A percentile compares a stretch with the other conserved stretches of the same genome.
These are phyloP conservation scores for Melanerpes aurifrons DNA, from an alignment of 2,113 vertebrate species.

Conservation along the genomic window DNA sequence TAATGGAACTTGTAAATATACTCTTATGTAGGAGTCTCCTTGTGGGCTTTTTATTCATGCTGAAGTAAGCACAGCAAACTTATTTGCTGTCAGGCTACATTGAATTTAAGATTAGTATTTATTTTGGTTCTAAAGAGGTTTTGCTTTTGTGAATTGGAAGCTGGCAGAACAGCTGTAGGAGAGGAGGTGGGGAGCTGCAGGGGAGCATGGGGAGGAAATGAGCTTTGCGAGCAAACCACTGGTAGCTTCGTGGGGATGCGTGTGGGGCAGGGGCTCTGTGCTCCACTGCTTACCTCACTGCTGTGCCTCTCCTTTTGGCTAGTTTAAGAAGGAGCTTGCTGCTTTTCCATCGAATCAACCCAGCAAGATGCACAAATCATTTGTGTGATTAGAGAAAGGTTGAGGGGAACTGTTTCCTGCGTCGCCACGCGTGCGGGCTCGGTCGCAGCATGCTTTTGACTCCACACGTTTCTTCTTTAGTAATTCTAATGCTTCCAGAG, in stretches of 20 bases:
- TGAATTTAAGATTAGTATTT: conserved; percentile 95
- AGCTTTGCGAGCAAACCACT: neutral
- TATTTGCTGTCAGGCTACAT: conserved; percentile 92
- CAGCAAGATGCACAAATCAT: neutral
- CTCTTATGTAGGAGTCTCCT: conserved; percentile 73
- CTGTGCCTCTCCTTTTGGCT: neutral
- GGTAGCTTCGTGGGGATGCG: accelerated
- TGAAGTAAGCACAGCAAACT: conserved; percentile 90
- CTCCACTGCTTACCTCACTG: neutral
- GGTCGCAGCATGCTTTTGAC: accelerated
- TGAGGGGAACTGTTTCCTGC: neutral
- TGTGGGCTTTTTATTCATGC: conserved; percentile 84
- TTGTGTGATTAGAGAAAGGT: neutral
- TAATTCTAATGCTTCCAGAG: neutral
- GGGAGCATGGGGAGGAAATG: neutral
- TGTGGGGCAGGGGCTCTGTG: neutral
- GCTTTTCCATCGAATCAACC: neutral
- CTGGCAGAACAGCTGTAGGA: conserved; percentile 47
- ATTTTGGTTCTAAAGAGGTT: conserved; percentile 87
- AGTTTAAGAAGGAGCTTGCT: neutral
- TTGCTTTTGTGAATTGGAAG: conserved; percentile 79
- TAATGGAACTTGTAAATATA: conserved; percentile 81
- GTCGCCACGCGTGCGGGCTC: accelerated
- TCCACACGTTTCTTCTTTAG: neutral
- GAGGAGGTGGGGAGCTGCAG: conserved; percentile 38